Evolutionary conservation across 2,797 vertebrate species (phyloP), one percentile per base, ranked within the genome.

Genomic region (Microctenopoma stevenorrisi): DNA sequence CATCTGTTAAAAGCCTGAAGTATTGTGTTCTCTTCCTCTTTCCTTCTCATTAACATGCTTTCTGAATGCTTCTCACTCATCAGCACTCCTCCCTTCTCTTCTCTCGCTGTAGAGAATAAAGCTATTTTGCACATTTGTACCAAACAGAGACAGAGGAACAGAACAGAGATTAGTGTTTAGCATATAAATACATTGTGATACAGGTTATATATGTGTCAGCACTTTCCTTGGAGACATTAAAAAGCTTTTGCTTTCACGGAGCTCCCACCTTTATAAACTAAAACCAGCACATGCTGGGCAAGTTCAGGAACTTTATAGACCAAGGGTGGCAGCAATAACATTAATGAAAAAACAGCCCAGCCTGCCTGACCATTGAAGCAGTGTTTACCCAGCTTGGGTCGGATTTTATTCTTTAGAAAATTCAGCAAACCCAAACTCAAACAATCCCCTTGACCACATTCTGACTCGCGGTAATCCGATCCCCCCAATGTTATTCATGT

Each of bases 331-430:
- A 86, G 87, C 68, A 82, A 92, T 80, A 91, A 89, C 83, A 88
- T 61, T 10, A 78, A 80, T 84, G 76, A 76, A 68, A 85, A 91
- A 93, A 91, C 86, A 91, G 66, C 70, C 74, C 64, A 25, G 40
- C 66, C 76, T 86, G 73, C 68, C 76, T 15, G 65, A 72, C 78
- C 81, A 86, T 92, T 89, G 91, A 83, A 77, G 52, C 53, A 37
- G 62, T 93, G 82, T 94, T 94, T 93, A 88, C 74, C 77, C 91
- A 90, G 88, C 85, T 89, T 86, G 79, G 78, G 72, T 89, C 18
- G 26, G 68, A 88, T 81, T 91, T 85, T 81, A 87, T 86, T 83
- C 78, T 79, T 81, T 82, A 77, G 74, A 83, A 78, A 81, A 54
- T 72, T 78, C 65, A 63, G 55, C 84, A 83, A 91, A 90, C 64